Conservation (phyloP, 2,888 invertebrate species). For the Drosophila dives region DNA sequence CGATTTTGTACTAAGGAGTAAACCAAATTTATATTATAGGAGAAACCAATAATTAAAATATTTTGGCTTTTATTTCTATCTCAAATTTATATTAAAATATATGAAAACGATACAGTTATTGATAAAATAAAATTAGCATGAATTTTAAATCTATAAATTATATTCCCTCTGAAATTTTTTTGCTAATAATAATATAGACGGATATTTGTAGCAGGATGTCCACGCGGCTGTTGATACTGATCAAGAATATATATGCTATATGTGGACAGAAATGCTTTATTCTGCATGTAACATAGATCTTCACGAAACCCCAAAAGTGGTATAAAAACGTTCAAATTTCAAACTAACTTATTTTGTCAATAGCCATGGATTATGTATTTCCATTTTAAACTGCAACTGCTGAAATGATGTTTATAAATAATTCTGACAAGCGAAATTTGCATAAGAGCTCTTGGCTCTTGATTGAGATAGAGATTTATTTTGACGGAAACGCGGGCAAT, state of each 20-base stretch:
- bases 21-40: too few species aligned
- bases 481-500: conserved; percentile 15
- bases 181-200: background rate
- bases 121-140: background rate
- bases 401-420: background rate
- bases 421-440: background rate
- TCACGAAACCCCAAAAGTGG: background rate
- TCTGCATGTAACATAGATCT: background rate
- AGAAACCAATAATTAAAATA: too few species aligned
- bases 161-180: background rate
- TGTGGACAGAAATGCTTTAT: background rate
- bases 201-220: background rate
- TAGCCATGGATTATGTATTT: background rate
- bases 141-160: too few species aligned
- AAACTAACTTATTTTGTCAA: background rate
- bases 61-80: too few species aligned
- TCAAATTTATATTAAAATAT: background rate
- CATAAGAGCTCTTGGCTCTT: background rate
- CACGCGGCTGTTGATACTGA: background rate
- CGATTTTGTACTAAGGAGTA: too few species aligned
- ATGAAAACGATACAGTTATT: fast-evolving
- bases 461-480: background rate
- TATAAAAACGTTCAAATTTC: background rate
- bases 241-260: background rate
- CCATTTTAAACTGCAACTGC: background rate